Evolutionary conservation across 2,113 vertebrate species (phyloP), one percentile per base, ranked within the genome.

Genomic region (Syrmaticus mikado): DNA sequence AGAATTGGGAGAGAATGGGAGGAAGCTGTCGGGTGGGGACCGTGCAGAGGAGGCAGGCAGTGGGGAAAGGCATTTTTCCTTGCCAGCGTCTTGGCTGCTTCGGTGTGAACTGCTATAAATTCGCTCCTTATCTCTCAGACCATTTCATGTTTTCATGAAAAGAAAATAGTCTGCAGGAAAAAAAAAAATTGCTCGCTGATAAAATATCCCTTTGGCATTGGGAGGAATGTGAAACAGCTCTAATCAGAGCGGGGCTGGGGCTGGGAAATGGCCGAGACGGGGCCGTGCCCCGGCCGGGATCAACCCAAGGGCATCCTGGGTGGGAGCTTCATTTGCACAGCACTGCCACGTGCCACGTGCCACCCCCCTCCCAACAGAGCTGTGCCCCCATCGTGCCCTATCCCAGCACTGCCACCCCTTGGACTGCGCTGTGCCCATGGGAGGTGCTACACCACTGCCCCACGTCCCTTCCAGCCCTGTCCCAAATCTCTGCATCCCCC

Each of bases 1-100:
- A 98, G 97, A 97, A 96, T 96, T 96, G 89, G 96, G 97, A 97
- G 97, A 98, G 97, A 98, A 98, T 98, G 95, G 97, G 95, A 97
- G 98, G 98, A 98, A 98, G 96, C 14, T 50, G 76, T 87, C 17
- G 28, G 97, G 97, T 22, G 96, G 92, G 94, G 95, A 93, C 48
- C 50, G 4, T 82, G 89, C 1, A 89, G 78, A 91, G 95, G 89
- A 93, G 94, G 85, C 81, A 79, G 78, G 94, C 87, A 96, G 85
- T 27, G 11, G 76, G 84, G 89, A 94, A 96, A 96, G 89, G 96
- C 96, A 95, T 96, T 97, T 97, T 96, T 96, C 97, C 93, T 97
- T 96, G 95, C 96, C 97, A 96, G 96, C 96, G 95, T 96, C 98
- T 98, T 97, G 98, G 98, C 97, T 97, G 97, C 95, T 96, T 95